Conservation (phyloP, 1,140 invertebrate species). For the Microplitis mediator region DNA sequence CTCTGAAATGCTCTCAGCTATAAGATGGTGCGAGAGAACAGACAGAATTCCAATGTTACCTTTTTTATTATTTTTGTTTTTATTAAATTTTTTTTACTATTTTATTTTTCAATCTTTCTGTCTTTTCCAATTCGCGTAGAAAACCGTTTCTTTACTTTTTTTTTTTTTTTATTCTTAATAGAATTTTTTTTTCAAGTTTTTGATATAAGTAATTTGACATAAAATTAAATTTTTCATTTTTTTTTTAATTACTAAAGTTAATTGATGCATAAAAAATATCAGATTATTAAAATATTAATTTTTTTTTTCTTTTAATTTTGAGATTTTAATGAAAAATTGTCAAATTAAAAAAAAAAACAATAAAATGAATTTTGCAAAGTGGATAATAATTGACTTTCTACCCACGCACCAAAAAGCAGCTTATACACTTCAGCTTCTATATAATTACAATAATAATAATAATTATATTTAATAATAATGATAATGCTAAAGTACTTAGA, state of each 20-base stretch:
- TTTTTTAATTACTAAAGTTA: too few relatives aligned
- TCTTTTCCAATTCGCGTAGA: slow-evolving; percentile 10
- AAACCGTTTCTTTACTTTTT: slow-evolving; percentile 4
- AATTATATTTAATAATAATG: neutral
- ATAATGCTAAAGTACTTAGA: slow-evolving; percentile 13
- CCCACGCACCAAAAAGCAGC: slow-evolving; percentile 58
- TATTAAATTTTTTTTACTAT: slow-evolving; percentile 1
- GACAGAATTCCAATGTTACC: slow-evolving; percentile 24
- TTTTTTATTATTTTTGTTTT: neutral
- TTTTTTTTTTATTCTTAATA: neutral
- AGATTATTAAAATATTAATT: too few relatives aligned
- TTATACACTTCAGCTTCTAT: slow-evolving; percentile 48
- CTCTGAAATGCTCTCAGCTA: slow-evolving; percentile 35
- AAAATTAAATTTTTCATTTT: too few relatives aligned
- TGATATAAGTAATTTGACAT: slow-evolving; percentile 6
- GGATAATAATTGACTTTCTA: slow-evolving; percentile 55
- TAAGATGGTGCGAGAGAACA: slow-evolving; percentile 44
- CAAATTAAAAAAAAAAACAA: neutral
- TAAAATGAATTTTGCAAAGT: slow-evolving; percentile 43
- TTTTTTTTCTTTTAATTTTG: too few relatives aligned
- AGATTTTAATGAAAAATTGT: slow-evolving; percentile 29
- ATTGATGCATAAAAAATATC: too few relatives aligned
- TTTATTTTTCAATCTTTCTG: neutral
- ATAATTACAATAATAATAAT: too few relatives aligned
- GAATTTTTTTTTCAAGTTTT: neutral